Base-by-base conservation (phyloP, 1,140 invertebrate genomes). In the Trichonephila inaurata region DNA sequence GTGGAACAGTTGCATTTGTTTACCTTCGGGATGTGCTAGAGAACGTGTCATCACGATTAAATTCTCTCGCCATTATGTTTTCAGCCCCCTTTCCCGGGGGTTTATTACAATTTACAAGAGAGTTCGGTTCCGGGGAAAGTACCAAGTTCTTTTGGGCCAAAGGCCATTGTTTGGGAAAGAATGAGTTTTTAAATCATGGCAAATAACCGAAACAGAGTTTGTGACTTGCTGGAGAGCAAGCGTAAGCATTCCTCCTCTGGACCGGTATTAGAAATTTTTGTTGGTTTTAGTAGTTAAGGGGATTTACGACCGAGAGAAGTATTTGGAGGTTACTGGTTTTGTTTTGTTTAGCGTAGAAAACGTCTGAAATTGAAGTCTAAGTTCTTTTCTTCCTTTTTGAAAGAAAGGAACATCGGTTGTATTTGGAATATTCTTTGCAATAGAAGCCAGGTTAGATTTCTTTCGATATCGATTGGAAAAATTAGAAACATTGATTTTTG, bases 101-200 rank as follows among this genome's bases (percentile, higher is more conserved):
- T n/a, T 83, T 83, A 83, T 83, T 58, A 58, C 81, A 51, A 83
- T 83, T 83, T 83, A 58, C 81, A 44, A n/a, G 72, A 77, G 81
- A 83, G 81, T 83, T 83, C 81, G 81, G 44, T 58, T 58, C 51
- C 81, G 81, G 81, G 44, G 81, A 83, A 83, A 83, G 81, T 83
- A n/a, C 44, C 8, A 16, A 18, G 77, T 83, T 51, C n/a, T n/a
- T n/a, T n/a, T n/a, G n/a, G n/a, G n/a, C n/a, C n/a, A n/a, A n/a
- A n/a, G n/a, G n/a, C n/a, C n/a, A n/a, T n/a, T n/a, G n/a, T n/a
- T n/a, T n/a, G 69, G 69, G 69, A 16, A 77, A 18, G 51, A 12
- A 40, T 83, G 81, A 44, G 44, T 83, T 51, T 77, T 77, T 33
- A 77, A 77, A 33, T 77, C 69, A 14, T 28, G 69, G 69, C 28